Base-by-base conservation (phyloP, 2,797 vertebrate genomes). In the Pipistrellus nathusii region DNA sequence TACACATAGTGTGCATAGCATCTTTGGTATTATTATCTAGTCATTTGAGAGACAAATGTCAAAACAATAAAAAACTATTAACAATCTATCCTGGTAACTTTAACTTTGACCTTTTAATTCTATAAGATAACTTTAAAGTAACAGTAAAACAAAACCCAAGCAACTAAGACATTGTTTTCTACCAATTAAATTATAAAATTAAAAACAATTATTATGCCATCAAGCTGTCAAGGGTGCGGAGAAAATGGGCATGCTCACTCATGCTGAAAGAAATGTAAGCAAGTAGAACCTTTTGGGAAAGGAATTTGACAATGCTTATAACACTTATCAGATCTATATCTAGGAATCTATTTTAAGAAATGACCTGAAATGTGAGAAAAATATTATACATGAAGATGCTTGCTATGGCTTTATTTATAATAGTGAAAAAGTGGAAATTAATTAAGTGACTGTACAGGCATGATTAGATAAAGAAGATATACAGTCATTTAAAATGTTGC, bases 301-400 rank as follows among this genome's bases (percentile, higher is more conserved):
- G 44, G 32, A 84, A 89, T 48, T 6, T 59, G 46, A 14, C 5
- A 44, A 64, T 55, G 73, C 51, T 68, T 84, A 51, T 21, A 44
- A 64, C 48, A 69, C 51, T 62, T 84, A 51, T 18, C 72, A 41
- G 18, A 69, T 77, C 78, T 71, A 12, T 9, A 80, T 55, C 27
- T 64, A 87, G 90, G 71, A 87, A 75, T 44, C 20, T 27, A 81
- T 32, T 85, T 90, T 78, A 72, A 78, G 72, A 75, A 86, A 80
- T 21, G 18, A 72, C 41, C 32, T 78, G 27, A 84, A 69, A 75
- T 32, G 8, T 81, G 30, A 71, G 73, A 87, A 91, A 76, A 8
- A 73, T 27, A 32, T 80, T 87, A 81, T 44, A 23, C 3, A 77
- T 57, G 32, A 82, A 53, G 15, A 75, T 48, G 38, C 66, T 62